Evolutionary conservation across 2,113 vertebrate genomes (phyloP).

Genomic region (Clinocottus analis): DNA sequence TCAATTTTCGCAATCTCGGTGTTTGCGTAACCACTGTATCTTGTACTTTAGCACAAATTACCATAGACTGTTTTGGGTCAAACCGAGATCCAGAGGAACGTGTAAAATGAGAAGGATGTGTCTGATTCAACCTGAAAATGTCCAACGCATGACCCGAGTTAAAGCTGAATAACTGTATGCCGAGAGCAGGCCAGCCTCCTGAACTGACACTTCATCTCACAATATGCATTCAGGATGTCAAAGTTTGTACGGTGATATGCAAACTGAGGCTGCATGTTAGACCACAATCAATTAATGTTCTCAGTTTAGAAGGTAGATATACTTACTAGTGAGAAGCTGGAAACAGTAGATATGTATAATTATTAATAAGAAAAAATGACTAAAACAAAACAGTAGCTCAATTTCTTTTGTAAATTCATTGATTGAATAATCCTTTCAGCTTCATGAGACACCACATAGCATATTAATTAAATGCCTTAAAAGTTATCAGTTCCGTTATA

Average conservation of each 20-base stretch:
- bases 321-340: background rate
- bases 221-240: slow-evolving; percentile 26
- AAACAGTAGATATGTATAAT: background rate
- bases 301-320: background rate
- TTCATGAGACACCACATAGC: background rate
- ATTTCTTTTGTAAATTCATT: background rate
- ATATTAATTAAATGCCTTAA: background rate
- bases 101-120: slow-evolving; percentile 44
- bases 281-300: background rate
- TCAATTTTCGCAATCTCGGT: background rate
- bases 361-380: background rate
- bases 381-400: background rate
- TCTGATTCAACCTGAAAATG: slow-evolving; percentile 55
- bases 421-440: background rate
- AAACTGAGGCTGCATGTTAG: background rate
- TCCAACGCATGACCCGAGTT: slow-evolving; percentile 70
- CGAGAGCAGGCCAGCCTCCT: slow-evolving; percentile 36
- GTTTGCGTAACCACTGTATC: background rate
- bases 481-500: background rate
- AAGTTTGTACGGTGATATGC: slow-evolving; percentile 1
- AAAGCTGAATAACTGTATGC: slow-evolving; percentile 52
- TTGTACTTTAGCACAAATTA: background rate
- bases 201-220: slow-evolving; percentile 29
- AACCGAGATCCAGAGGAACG: background rate
- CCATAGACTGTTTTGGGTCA: background rate